Evolutionary conservation across 1,140 invertebrate species (phyloP), one percentile per base, ranked within the genome.

Genomic region (Hylaeus volcanicus): DNA sequence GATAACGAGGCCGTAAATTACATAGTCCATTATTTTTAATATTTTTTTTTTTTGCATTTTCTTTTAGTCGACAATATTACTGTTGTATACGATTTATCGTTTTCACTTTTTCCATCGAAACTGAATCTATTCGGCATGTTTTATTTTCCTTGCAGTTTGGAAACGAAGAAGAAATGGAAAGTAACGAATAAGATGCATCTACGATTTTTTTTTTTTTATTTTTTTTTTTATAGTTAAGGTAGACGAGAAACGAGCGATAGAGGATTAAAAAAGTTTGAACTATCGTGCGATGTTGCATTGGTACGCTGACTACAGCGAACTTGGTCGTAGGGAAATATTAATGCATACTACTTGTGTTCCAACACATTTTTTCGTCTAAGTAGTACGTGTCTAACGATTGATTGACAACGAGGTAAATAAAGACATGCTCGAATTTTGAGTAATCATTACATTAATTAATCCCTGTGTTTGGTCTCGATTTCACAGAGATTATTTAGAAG

Each of bases 1-100:
- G 48, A 74, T 53, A 74, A 53, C 37, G 48, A 65, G 73, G 73
- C 48, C 61, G 39, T 41, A 74, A 74, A 51, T 14, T 41, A 64
- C 39, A 53, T 15, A 68, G 26, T 74, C 61, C n/a, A 55, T 39
- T 6, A 9, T 43, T 43, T 53, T n/a, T 64, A 26, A 3, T 26
- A 53, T 65, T 37, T 12, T 75, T 55, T n/a, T 12, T 66, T 5
- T 61, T 37, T 73, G 14, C n/a, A 61, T 55, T 37, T 11, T 12
- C 48, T 8, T 48, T 26, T 11, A 26, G 48, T 48, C 61, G 6
- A 64, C 39, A 15, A 26, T 66, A 26, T 8, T 14, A 48, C 43
- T 26, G 43, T 6, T 43, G 39, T 64, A 64, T 39, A 41, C 9
- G 26, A 43, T 43, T 43, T 41, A 15, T 64, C 43, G 41, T 64